Base-by-base conservation (phyloP, 2,113 vertebrate species). In the Lontra canadensis region DNA sequence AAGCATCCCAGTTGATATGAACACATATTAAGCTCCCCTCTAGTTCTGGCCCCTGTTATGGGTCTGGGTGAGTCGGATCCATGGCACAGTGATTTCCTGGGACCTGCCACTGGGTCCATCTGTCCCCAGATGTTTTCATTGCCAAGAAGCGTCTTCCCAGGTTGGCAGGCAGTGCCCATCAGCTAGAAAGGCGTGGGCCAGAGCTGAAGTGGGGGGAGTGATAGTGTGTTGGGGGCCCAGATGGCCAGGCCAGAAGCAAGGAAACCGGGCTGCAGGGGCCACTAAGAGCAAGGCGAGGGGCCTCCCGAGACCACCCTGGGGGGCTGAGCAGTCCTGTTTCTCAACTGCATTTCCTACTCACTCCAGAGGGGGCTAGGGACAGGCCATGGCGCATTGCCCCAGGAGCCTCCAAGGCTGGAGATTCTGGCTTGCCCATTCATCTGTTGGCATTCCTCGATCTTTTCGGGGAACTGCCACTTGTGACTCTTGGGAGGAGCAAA, bases 161-260 rank as follows among this genome's bases (percentile, higher is more conserved):
- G 11, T n/a, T 18, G 57, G n/a, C 52, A 55, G n/a, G 21, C 2
- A 0, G 0, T 7, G 23, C 18, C 65, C 20, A 17, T 11, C 44
- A 23, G 4, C 57, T 44, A n/a, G 61, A 80, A 74, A 31, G 11
- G 26, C 8, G 0, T 49, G 47, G 57, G 11, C 31, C 47, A 23
- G 34, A 80, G n/a, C 14, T 7, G 71, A 67, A 20, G 57, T 55
- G 1, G 55, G 6, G 20, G 71, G 15, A 31, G n/a, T 29, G 44
- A 39, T 31, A 52, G 11, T 4, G 2, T 65, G 69, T 47, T 55
- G 57, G 36, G 92, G 78, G 44, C 42, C 39, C 42, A 55, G 65
- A 17, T 0, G 25, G 20, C 7, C 29, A 21, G 36, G 55, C 13
- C 21, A 14, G 49, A 12, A 90, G 9, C 20, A 63, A 83, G 26